These are phyloP conservation scores for Mercenaria mercenaria DNA, from an alignment of 1,140 invertebrate species.

Conservation along the genomic window DNA sequence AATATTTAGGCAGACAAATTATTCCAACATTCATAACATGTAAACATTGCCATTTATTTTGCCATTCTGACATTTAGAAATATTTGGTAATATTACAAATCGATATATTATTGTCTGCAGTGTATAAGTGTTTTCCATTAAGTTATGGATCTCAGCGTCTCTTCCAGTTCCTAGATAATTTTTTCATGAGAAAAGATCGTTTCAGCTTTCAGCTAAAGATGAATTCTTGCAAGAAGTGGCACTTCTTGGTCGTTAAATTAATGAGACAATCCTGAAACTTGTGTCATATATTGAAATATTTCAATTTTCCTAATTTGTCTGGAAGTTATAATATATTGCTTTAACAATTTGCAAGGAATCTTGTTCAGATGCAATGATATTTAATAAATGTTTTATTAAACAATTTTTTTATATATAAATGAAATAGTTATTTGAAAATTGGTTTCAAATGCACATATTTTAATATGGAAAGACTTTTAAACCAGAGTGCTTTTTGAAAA, in stretches of 20 bases:
- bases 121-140: not conserved
- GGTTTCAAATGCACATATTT: too few species aligned
- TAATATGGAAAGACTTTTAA: too few species aligned
- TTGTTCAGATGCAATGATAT: too few species aligned
- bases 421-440: too few species aligned
- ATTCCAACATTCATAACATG: not conserved
- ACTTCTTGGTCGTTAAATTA: not conserved
- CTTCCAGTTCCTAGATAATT: not conserved
- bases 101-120: not conserved
- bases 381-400: too few species aligned
- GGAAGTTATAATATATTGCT: too few species aligned
- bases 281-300: too few species aligned
- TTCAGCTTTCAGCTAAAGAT: not conserved
- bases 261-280: not conserved
- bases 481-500: too few species aligned
- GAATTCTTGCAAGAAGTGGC: not conserved
- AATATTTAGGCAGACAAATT: too few species aligned
- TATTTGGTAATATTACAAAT: slow-evolving; percentile 1
- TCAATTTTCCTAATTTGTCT: too few species aligned
- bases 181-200: not conserved
- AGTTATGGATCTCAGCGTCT: not conserved
- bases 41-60: slow-evolving; percentile 14
- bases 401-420: too few species aligned
- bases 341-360: too few species aligned
- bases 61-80: slow-evolving; percentile 17